Evolutionary conservation across 2,797 vertebrate species (phyloP), one percentile per base, ranked within the genome.

Genomic region (Gobio occitaniae): DNA sequence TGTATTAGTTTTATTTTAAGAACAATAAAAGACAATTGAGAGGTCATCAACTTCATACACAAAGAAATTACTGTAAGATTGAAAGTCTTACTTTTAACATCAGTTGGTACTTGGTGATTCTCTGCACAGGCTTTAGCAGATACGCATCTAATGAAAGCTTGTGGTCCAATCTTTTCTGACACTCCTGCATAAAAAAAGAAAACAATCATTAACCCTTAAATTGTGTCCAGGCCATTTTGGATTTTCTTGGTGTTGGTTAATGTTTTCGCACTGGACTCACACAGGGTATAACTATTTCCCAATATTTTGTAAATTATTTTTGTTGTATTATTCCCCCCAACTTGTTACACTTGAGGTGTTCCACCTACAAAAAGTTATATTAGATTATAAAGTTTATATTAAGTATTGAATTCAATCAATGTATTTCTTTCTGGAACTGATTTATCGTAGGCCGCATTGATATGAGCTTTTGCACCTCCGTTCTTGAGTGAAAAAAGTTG

Each of bases 111-210:
- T 99, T 99, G 65, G 95, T 97, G 92, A 99, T 97, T 90, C 98
- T 97, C 93, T 98, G 97, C 68, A 98, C 97, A 2, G 98, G 98
- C 90, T 97, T 97, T 90, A 97, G 92, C 36, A 99, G 95, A 92
- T 98, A 99, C 4, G 97, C 96, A 91, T 99, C 97, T 90, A 99
- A 94, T 0, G 98, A 97, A 19, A 98, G 95, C 16, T 96, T 97
- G 91, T 99, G 98, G 89, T 97, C 97, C 92, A 99, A 81, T 85
- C 97, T 98, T 91, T 97, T 97, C 87, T 98, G 97, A 85, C 97
- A 99, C 86, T 99, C 97, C 97, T 99, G 92, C 56, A 90, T 71
- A 88, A 61, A 87, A 63, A 19, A 25, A 77, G 59, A 12, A 32
- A 7, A 6, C 63, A 44, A 38, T 0, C 7, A 72, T 48, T 72